Evolutionary conservation across 2,888 invertebrate species (phyloP).

Genomic region (Dorcus hopei): DNA sequence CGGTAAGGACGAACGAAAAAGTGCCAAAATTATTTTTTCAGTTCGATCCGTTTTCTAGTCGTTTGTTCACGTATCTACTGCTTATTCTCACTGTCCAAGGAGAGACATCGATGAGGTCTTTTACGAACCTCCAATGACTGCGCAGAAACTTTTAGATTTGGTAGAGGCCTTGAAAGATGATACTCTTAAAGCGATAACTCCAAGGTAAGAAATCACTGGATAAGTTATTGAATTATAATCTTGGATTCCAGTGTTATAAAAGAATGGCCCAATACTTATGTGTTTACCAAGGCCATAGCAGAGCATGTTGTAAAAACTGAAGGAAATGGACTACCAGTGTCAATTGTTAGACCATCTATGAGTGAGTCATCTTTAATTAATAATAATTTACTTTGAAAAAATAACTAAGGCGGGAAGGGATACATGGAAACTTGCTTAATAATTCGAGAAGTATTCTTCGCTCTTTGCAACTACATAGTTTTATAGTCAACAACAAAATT

Average conservation of each 20-base stretch:
- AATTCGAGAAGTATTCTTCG: no score
- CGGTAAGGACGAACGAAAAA: conserved; percentile 47
- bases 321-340: conserved; percentile 57
- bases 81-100: conserved; percentile 61
- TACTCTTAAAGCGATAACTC: conserved; percentile 35
- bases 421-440: no score
- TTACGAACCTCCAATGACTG: conserved; percentile 49
- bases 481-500: no score
- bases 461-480: no score
- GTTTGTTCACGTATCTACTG: conserved; percentile 63
- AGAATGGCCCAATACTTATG: conserved; percentile 69
- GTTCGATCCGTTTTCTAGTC: conserved; percentile 25
- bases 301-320: conserved; percentile 61
- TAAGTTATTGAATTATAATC: neutral
- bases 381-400: no score
- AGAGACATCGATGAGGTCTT: conserved; percentile 55
- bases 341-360: conserved; percentile 68
- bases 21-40: no score
- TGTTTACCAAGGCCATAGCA: conserved; percentile 69
- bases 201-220: conserved; percentile 35
- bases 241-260: conserved; percentile 49
- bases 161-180: conserved; percentile 50
- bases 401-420: no score
- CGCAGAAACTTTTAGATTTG: conserved; percentile 44
- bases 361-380: conserved; percentile 34